Evolutionary conservation across 2,113 vertebrate species (phyloP).

Genomic region (Istiophorus platypterus): DNA sequence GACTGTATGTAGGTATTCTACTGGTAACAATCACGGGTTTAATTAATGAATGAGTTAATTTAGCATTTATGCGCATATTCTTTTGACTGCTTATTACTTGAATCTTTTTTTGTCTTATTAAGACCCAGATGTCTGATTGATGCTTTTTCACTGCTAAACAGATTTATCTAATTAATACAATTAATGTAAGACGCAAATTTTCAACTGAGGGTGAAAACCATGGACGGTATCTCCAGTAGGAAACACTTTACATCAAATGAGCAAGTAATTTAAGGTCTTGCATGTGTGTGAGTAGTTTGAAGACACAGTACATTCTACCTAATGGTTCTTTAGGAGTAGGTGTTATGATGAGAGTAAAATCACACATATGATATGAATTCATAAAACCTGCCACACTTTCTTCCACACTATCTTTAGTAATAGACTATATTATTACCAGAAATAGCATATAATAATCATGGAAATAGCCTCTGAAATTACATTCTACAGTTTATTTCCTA

Average conservation of each 20-base stretch:
- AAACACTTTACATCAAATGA: constrained; percentile 83
- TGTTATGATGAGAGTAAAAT: not conserved
- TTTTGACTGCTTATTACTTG: constrained; percentile 45
- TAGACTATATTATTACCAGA: not conserved
- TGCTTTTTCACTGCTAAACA: constrained; percentile 78
- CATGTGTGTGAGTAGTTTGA: constrained; percentile 84
- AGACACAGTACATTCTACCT: constrained; percentile 15
- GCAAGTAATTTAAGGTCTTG: constrained; percentile 82
- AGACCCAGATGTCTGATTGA: constrained; percentile 47
- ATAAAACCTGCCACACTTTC: not conserved
- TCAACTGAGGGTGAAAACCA: constrained; percentile 38
- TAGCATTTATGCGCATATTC: constrained; percentile 22
- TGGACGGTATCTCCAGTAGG: constrained; percentile 58
- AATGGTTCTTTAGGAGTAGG: constrained; percentile 40
- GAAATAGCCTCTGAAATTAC: not conserved
- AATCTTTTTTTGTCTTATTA: constrained; percentile 62
- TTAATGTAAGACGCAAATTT: constrained; percentile 73
- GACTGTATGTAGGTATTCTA: not conserved
- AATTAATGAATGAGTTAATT: constrained; percentile 45
- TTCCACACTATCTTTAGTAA: not conserved
- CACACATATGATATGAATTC: not conserved
- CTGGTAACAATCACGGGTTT: constrained; percentile 9
- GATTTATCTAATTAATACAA: constrained; percentile 87
- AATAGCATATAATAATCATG: not conserved
- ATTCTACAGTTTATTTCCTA: not conserved